Evolutionary conservation across 2,888 invertebrate species (phyloP).

Genomic region (Drosophila borborema): DNA sequence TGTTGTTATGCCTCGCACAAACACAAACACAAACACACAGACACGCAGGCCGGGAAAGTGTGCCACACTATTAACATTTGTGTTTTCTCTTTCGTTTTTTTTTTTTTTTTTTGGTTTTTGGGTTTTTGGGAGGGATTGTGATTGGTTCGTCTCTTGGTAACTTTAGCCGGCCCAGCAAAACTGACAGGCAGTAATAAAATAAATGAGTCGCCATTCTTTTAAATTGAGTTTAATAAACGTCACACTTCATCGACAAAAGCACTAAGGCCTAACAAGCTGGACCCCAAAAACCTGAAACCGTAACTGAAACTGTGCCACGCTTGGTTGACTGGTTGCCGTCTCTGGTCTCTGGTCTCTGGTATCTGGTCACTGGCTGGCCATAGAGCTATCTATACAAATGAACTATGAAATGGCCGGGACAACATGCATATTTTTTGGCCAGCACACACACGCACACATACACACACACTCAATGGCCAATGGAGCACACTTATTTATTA

Average conservation of each 20-base stretch:
- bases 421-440: conserved; percentile 73
- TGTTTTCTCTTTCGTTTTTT: conserved; percentile 11
- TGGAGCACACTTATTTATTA: conserved; percentile 75
- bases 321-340: conserved; percentile 46
- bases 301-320: conserved; percentile 66
- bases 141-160: conserved; percentile 65
- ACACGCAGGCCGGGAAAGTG: conserved; percentile 54
- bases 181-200: conserved; percentile 79
- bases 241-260: conserved; percentile 79
- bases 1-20: conserved; percentile 74
- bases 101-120: conserved; percentile 10
- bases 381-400: conserved; percentile 67
- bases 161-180: conserved; percentile 59
- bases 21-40: conserved; percentile 48
- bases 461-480: conserved; percentile 26
- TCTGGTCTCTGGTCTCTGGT: conserved; percentile 20
- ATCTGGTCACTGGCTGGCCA: conserved; percentile 25
- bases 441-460: conserved; percentile 27
- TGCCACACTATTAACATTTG: conserved; percentile 72
- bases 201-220: conserved; percentile 81
- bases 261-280: conserved; percentile 59
- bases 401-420: conserved; percentile 79
- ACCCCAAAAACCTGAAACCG: conserved; percentile 48
- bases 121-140: conserved; percentile 36
- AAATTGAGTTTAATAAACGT: conserved; percentile 81